Conservation (phyloP, 92 coral and sea anemone genomes). For the Diadumene lineata region DNA sequence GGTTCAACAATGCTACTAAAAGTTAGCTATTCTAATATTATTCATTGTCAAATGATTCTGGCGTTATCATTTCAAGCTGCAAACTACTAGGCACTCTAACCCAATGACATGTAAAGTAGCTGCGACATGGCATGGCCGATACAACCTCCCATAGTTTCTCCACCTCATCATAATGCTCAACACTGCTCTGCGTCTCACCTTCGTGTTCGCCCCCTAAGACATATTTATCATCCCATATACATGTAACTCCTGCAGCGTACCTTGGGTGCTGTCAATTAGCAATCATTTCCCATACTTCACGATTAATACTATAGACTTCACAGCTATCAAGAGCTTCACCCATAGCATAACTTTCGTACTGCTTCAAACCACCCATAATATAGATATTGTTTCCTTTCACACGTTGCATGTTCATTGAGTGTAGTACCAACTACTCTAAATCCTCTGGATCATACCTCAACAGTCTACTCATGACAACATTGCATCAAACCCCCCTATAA, state of each 20-base stretch:
- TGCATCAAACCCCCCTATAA: constrained; percentile 26
- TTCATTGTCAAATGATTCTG: background rate
- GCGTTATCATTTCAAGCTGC: background rate
- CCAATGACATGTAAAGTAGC: constrained; percentile 32
- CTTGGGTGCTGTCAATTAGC: constrained; percentile 5
- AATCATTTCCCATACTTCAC: background rate
- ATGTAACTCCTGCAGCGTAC: constrained; percentile 9
- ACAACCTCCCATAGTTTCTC: constrained; percentile 15
- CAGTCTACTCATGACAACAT: constrained; percentile 5
- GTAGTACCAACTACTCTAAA: background rate
- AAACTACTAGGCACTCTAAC: constrained; percentile 12
- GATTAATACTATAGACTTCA: constrained; percentile 10
- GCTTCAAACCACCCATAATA: constrained; percentile 22
- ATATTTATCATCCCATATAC: constrained; percentile 25
- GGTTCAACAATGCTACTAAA: too few relatives aligned
- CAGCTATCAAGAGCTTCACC: background rate
- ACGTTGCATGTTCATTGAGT: constrained; percentile 11
- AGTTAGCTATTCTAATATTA: too few relatives aligned
- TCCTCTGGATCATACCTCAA: constrained; percentile 23
- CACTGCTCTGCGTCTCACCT: constrained; percentile 24
- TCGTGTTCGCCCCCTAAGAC: constrained; percentile 30
- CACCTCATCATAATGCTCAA: constrained; percentile 16
- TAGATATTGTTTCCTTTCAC: constrained; percentile 1
- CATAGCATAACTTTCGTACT: constrained; percentile 21
- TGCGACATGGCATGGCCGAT: constrained; percentile 16